phyloP scores from a whole-genome alignment of 2,113 vertebrate genomes.

The Aptenodytes patagonicus region DNA sequence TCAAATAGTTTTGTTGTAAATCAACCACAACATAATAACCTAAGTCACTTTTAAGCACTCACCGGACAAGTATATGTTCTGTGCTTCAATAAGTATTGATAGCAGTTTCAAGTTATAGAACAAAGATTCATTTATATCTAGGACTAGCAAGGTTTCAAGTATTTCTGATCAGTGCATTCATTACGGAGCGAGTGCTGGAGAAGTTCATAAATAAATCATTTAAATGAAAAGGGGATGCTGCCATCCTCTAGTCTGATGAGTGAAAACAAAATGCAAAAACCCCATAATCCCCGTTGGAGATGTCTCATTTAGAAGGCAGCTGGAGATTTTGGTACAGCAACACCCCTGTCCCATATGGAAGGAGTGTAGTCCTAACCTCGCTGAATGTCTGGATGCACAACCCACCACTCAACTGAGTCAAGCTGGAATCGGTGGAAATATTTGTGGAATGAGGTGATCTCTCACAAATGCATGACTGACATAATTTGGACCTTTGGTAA shows the following conservation, averaged over 20 bases:
- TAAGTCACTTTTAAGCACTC: conserved; percentile 21
- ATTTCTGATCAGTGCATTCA: not conserved
- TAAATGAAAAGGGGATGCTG: not conserved
- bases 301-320: not conserved
- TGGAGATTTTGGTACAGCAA: not conserved
- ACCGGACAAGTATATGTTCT: not conserved
- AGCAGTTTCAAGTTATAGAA: not conserved
- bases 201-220: not conserved
- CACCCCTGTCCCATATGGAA: fast-evolving
- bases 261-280: not conserved
- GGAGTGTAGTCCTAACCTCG: fast-evolving
- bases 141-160: not conserved
- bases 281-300: fast-evolving
- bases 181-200: not conserved
- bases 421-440: not conserved
- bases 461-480: not conserved
- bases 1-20: conserved; percentile 27
- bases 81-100: conserved; percentile 38
- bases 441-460: not conserved
- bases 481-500: not conserved
- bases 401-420: no score
- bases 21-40: conserved; percentile 41
- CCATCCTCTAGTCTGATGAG: not conserved
- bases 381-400: not conserved
- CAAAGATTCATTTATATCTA: conserved; percentile 21